Percentiles rank a stretch among this genome's conserved stretches.
Evolutionary conservation across 2,888 invertebrate genomes (phyloP).

Genomic region (Dasypogon diadema): DNA sequence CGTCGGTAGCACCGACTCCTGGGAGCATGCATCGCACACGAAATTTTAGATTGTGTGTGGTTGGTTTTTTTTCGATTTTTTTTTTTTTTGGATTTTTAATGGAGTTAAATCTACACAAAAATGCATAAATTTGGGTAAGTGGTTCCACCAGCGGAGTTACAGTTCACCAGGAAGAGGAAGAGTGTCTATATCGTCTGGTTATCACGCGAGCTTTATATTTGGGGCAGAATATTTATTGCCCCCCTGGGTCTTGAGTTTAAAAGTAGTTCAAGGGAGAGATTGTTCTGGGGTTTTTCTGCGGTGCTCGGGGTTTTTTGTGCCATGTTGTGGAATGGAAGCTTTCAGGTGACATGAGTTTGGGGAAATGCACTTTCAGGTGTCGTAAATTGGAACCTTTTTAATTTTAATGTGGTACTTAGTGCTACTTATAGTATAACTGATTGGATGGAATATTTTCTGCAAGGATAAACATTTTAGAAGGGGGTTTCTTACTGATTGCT

Average conservation of each 20-base stretch:
- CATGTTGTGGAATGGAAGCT: not conserved
- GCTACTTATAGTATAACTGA: too few species aligned
- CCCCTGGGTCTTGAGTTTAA: not conserved
- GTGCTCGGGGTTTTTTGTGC: not conserved
- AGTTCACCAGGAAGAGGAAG: not conserved
- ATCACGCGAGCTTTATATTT: constrained; percentile 39
- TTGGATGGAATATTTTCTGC: too few species aligned
- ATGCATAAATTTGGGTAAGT: constrained; percentile 34
- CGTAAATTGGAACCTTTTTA: too few species aligned
- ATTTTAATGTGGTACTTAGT: too few species aligned
- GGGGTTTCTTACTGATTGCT: too few species aligned
- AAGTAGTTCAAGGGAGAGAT: constrained; percentile 6
- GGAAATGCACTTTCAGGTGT: too few species aligned
- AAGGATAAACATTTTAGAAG: too few species aligned
- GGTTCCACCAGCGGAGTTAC: not conserved
- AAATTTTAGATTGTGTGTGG: constrained; percentile 11
- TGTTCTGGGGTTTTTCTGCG: constrained; percentile 1
- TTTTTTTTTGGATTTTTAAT: constrained; percentile 19
- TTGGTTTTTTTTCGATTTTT: not conserved
- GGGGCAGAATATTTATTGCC: constrained; percentile 18
- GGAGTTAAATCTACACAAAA: constrained; percentile 38
- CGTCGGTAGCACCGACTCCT: not conserved
- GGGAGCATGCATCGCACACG: not conserved
- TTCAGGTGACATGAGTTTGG: too few species aligned
- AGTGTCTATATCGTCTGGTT: constrained; percentile 30